These are phyloP conservation scores for Cyclura pinguis DNA, from an alignment of 2,797 vertebrate genomes.

Conservation along the genomic window DNA sequence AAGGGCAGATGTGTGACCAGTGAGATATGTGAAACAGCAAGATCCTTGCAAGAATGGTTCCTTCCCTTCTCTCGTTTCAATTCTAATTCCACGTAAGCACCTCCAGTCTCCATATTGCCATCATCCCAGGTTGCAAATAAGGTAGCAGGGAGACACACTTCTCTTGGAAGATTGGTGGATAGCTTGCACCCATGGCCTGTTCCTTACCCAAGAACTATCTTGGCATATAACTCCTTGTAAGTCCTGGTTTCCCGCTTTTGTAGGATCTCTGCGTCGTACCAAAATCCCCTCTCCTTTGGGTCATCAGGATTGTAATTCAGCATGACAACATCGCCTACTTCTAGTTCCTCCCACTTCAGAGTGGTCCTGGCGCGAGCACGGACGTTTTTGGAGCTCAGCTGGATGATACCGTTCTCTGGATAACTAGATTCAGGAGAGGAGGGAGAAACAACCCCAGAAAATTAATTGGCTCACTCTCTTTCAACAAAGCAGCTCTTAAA, in stretches of 20 bases:
- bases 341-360: slow-evolving; percentile 93
- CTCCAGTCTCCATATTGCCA: not conserved
- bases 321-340: slow-evolving; percentile 92
- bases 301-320: slow-evolving; percentile 96
- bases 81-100: not conserved
- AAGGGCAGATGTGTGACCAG: not conserved
- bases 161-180: not conserved
- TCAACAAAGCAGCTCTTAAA: not conserved
- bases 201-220: slow-evolving; percentile 91
- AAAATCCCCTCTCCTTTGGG: slow-evolving; percentile 93
- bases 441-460: not conserved
- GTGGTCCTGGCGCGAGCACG: slow-evolving; percentile 90
- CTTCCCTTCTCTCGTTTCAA: not conserved
- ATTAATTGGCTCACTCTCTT: not conserved
- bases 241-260: slow-evolving; percentile 90
- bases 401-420: slow-evolving; percentile 91
- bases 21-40: not conserved
- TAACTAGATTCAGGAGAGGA: slow-evolving; percentile 82
- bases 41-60: no score
- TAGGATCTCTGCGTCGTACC: slow-evolving; percentile 95
- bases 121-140: not conserved
- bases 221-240: slow-evolving; percentile 87
- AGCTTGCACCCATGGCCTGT: not conserved
- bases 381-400: slow-evolving; percentile 86
- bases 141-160: not conserved